Percentiles rank a stretch among this genome's conserved stretches.
Conservation (phyloP, 2,113 vertebrate genomes). For the Phrynocephalus versicolor region DNA sequence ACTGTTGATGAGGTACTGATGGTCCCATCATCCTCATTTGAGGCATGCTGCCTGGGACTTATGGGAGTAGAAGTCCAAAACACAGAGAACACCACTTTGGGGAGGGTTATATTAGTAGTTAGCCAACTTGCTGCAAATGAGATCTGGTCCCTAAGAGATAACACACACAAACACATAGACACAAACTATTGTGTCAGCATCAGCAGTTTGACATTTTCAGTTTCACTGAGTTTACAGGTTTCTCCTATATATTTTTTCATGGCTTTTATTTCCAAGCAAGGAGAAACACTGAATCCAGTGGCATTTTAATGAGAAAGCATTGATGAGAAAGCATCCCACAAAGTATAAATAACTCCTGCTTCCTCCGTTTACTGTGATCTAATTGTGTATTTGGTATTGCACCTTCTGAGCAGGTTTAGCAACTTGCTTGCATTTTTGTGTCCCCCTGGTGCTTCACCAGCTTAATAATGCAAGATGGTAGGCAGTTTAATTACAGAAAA, state of each 20-base stretch:
- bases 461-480: slow-evolving; percentile 39
- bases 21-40: background rate
- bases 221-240: background rate
- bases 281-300: background rate
- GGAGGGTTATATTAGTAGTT: no score
- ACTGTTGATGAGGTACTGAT: no score
- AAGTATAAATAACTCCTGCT: slow-evolving; percentile 12
- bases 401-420: slow-evolving; percentile 16
- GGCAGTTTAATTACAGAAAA: slow-evolving; percentile 44
- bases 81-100: background rate
- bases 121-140: no score
- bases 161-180: no score
- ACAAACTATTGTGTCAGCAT: no score
- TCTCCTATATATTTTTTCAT: background rate
- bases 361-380: background rate
- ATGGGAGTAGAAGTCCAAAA: background rate
- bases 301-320: background rate
- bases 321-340: background rate
- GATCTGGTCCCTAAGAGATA: no score
- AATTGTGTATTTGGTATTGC: slow-evolving; percentile 19
- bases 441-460: background rate
- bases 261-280: background rate
- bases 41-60: background rate
- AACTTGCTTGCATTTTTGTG: background rate
- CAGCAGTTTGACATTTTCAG: background rate